Conservation (phyloP, 2,113 vertebrate species). For the Vidua macroura region DNA sequence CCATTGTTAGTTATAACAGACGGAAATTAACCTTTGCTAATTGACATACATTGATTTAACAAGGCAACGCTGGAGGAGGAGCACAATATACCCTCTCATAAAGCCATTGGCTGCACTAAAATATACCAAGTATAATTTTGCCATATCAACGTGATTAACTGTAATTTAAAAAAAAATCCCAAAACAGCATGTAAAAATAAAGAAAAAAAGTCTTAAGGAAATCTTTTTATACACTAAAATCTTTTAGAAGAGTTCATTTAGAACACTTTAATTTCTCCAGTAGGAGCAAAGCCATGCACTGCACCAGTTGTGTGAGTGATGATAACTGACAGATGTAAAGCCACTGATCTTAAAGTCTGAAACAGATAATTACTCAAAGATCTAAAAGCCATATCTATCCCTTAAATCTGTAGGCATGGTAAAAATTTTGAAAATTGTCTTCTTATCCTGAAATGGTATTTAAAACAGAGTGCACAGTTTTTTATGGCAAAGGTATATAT, state of each 20-base stretch:
- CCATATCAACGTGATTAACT: background rate
- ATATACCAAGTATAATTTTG: background rate
- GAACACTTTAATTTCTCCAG: background rate
- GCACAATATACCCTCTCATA: background rate
- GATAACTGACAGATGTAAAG: background rate
- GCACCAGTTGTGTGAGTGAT: background rate
- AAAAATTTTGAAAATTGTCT: background rate
- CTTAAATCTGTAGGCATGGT: background rate
- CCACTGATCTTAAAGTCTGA: background rate
- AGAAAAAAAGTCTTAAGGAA: background rate
- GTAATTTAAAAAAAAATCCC: rapidly evolving
- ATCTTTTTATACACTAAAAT: background rate
- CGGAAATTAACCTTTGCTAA: background rate
- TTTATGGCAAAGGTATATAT: background rate
- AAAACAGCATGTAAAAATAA: background rate
- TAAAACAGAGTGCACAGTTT: background rate
- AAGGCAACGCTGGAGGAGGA: background rate
- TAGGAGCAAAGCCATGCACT: background rate
- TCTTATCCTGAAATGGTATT: background rate
- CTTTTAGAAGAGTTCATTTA: background rate
- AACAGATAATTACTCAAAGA: background rate
- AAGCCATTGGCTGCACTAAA: background rate
- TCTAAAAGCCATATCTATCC: background rate
- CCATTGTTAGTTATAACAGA: background rate
- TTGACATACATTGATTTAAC: background rate